Evolutionary conservation across 2,113 vertebrate genomes (phyloP).

Genomic region (Sander vitreus): DNA sequence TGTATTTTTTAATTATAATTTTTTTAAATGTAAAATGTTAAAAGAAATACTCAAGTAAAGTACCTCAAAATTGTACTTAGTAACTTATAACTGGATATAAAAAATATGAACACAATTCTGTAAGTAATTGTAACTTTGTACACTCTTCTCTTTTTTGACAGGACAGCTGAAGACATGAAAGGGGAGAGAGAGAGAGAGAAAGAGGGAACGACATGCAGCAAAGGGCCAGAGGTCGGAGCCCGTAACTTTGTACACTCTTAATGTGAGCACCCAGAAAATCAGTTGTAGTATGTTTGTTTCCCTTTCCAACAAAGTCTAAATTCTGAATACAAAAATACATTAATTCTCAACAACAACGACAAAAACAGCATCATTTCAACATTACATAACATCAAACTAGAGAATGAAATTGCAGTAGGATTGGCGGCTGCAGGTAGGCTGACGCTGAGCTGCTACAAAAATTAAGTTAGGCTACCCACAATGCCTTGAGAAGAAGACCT

Average conservation of each 20-base stretch:
- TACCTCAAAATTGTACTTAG: neutral
- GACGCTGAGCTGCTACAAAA: neutral
- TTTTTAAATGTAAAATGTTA: too few relatives aligned
- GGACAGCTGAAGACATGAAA: too few relatives aligned
- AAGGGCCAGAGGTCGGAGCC: too few relatives aligned
- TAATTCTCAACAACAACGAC: neutral
- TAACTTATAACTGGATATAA: neutral
- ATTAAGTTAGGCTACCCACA: conserved; percentile 54
- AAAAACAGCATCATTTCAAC: neutral
- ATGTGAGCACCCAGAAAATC: neutral
- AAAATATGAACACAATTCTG: neutral
- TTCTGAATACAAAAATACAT: neutral
- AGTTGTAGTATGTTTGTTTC: neutral
- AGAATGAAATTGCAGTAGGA: neutral
- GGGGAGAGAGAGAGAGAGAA: too few relatives aligned
- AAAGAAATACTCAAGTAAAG: neutral
- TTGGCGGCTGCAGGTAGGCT: neutral
- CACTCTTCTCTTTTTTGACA: too few relatives aligned
- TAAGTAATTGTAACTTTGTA: too few relatives aligned
- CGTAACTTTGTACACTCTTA: too few relatives aligned
- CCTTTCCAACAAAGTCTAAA: neutral
- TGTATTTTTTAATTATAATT: too few relatives aligned
- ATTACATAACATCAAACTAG: neutral
- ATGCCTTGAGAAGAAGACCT: neutral
- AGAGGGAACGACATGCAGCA: too few relatives aligned